phyloP scores from a whole-genome alignment of 2,797 vertebrate species.

The Avahi laniger region DNA sequence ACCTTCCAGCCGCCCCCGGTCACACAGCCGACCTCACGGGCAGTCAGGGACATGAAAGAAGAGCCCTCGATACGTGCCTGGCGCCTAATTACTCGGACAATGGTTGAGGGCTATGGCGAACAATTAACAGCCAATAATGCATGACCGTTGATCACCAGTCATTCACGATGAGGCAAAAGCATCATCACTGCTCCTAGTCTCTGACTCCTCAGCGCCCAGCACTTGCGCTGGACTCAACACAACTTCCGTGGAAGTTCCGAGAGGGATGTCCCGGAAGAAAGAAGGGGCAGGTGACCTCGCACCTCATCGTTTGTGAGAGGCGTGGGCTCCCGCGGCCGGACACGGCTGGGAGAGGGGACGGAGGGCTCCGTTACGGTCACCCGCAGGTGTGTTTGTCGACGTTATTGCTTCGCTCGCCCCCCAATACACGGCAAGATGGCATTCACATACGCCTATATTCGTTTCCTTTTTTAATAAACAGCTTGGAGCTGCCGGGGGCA shows the following conservation, averaged over 20 bases:
- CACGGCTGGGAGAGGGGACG: background rate
- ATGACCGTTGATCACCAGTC: background rate
- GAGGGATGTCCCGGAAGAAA: accelerated
- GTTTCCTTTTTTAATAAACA: constrained; percentile 56
- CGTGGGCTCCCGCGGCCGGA: background rate
- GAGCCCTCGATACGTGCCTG: background rate
- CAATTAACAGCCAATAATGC: background rate
- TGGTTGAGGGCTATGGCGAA: accelerated
- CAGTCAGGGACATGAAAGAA: background rate
- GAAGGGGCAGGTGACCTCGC: background rate
- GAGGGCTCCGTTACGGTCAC: background rate
- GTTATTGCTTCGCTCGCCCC: background rate
- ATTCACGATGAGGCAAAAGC: background rate
- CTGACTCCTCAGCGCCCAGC: background rate
- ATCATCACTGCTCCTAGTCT: accelerated
- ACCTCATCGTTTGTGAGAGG: accelerated
- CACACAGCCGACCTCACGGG: accelerated
- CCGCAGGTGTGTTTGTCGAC: background rate
- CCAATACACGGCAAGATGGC: background rate
- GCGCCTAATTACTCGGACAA: background rate
- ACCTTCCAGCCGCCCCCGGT: background rate
- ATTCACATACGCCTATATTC: background rate
- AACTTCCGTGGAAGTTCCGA: accelerated
- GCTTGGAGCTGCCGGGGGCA: constrained; percentile 48
- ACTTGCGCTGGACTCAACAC: accelerated